phyloP scores from a whole-genome alignment of 2,888 invertebrate genomes.

The Nymphalis urticae region DNA sequence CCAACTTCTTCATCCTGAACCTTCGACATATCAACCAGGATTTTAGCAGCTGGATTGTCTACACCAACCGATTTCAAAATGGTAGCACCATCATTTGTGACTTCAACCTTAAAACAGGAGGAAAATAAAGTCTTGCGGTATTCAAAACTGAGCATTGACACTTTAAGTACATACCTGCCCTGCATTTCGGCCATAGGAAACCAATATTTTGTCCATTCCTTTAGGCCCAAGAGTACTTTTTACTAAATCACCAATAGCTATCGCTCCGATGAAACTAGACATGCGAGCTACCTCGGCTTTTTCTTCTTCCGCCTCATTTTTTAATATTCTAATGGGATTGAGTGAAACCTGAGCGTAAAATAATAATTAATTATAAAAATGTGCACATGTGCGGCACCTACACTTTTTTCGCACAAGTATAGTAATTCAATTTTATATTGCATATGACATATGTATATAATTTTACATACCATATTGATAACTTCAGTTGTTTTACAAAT shows the following conservation, averaged over 20 bases:
- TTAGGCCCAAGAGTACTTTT: conserved; percentile 99
- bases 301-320: conserved; percentile 98
- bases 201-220: conserved; percentile 97
- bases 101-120: conserved; percentile 86
- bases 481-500: not conserved
- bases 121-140: not conserved
- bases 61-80: conserved; percentile 97
- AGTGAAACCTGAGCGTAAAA: conserved; percentile 85
- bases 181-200: conserved; percentile 89
- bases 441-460: not conserved
- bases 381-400: conserved; percentile 38
- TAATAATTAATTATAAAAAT: conserved; percentile 27
- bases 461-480: conserved; percentile 32
- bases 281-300: conserved; percentile 98
- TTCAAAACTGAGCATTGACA: not conserved
- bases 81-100: conserved; percentile 99
- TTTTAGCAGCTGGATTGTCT: conserved; percentile 99
- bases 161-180: conserved; percentile 76
- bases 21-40: conserved; percentile 98
- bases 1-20: conserved; percentile 99
- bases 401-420: not conserved
- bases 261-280: conserved; percentile 99
- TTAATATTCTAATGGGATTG: conserved; percentile 96
- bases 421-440: no score
- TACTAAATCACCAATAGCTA: conserved; percentile 98